Conservation (phyloP, 2,797 vertebrate species). For the Myripristis jacobus region DNA sequence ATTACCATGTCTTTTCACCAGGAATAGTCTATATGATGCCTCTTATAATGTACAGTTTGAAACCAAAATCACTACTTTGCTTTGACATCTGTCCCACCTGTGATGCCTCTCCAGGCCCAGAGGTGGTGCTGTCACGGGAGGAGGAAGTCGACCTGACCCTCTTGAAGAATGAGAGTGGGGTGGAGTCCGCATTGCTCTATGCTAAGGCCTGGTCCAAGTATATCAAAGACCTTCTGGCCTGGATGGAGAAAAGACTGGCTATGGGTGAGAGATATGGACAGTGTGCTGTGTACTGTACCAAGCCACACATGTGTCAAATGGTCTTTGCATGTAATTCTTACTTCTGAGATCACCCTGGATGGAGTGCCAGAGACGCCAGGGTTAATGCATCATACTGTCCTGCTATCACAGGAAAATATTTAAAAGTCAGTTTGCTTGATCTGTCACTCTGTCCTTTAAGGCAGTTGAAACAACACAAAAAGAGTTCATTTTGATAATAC, state of each 20-base stretch:
- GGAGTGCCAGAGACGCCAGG: no score
- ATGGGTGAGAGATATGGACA: conserved; percentile 86
- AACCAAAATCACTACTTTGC: neutral
- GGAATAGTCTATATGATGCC: neutral
- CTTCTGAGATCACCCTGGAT: neutral
- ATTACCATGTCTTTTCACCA: conserved; percentile 16
- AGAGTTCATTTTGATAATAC: conserved; percentile 2
- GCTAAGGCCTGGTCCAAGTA: conserved; percentile 99
- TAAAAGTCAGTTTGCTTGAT: neutral
- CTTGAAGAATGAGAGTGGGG: conserved; percentile 90
- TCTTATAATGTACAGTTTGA: neutral
- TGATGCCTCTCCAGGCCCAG: conserved; percentile 53
- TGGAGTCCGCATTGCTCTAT: conserved; percentile 95
- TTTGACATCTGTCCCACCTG: conserved; percentile 34
- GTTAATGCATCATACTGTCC: neutral
- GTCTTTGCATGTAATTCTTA: no score
- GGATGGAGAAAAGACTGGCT: conserved; percentile 94
- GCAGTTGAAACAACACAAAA: neutral
- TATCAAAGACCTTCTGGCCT: conserved; percentile 93
- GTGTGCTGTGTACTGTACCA: neutral
- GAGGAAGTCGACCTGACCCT: conserved; percentile 91
- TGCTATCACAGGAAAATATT: neutral
- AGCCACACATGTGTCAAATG: no score
- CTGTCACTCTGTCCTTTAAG: neutral
- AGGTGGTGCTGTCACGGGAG: conserved; percentile 79